Evolutionary conservation across 2,797 vertebrate genomes (phyloP), one percentile per base, ranked within the genome.

Genomic region (Esox lucius): DNA sequence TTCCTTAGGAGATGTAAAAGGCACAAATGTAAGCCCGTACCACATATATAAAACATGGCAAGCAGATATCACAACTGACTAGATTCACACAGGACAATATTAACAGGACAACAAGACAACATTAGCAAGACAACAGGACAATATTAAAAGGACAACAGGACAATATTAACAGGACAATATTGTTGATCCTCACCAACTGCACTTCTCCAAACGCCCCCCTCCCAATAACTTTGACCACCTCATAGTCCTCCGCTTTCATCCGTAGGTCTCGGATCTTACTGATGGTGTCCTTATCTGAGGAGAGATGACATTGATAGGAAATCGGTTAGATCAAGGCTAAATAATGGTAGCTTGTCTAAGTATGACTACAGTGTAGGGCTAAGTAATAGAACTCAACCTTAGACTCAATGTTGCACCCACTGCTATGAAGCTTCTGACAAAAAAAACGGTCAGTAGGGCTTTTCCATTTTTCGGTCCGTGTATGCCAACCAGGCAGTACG

Each of bases 241-340:
- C 98, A 90, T 99, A 99, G 91, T 99, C 98, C 87, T 95, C 97
- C n/a, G 97, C 97, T 94, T 98, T 98, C 98, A 99, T 99, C 46
- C 98, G 98, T 83, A 99, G 94, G 90, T 98, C 95, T 84, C 98
- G 95, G 72, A 99, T 96, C 93, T 99, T 99, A 94, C 95, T 95
- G 90, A 99, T 96, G 24, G 97, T 98, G 82, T 99, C 96, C 91
- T 99, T 98, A 94, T 99, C 98, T 99, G 88, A 71, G 11, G 42
- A 70, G 71, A 75, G 49, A 0, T 62, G 0, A 71, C 48, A 31
- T 15, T 51, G 26, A 7, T 2, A 19, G 53, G 26, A 59, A 24
- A 68, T 7, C 4, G 26, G 22, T 56, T 11, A 67, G n/a, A 76
- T 59, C 83, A 84, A 49, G 24, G 69, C 48, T 12, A 49, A 33